Evolutionary conservation across 2,797 vertebrate species (phyloP).

Genomic region (Anguilla marmorata): DNA sequence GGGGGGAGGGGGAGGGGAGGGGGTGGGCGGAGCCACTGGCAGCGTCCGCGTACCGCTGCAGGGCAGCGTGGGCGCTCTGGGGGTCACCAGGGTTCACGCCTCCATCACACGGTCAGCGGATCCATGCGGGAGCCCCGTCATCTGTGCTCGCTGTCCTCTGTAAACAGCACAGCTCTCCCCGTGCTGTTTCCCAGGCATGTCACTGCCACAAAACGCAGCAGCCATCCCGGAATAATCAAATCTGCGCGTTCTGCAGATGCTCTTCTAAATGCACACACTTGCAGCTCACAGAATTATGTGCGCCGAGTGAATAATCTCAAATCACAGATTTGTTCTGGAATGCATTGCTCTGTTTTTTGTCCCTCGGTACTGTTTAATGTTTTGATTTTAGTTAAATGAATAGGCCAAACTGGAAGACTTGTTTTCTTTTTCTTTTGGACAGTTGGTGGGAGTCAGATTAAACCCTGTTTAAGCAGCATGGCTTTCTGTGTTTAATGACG

Average conservation of each 20-base stretch:
- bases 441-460: background rate
- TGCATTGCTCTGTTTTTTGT: background rate
- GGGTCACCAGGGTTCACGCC: conserved; percentile 8
- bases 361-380: background rate
- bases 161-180: background rate
- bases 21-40: background rate
- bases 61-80: background rate
- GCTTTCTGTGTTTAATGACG: background rate
- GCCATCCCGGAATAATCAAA: background rate
- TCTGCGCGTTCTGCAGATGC: background rate
- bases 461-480: background rate
- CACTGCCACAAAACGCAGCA: background rate
- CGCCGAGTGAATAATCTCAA: background rate
- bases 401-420: background rate
- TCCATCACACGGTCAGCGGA: background rate
- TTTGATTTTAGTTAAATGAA: background rate
- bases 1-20: background rate
- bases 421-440: background rate
- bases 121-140: background rate
- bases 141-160: background rate
- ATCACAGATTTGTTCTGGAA: background rate
- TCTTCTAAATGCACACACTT: too few relatives aligned
- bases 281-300: background rate
- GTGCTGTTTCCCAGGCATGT: background rate
- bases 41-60: background rate